Evolutionary conservation across 1,140 invertebrate genomes (phyloP).

Genomic region (Metopolophium dirhodum): DNA sequence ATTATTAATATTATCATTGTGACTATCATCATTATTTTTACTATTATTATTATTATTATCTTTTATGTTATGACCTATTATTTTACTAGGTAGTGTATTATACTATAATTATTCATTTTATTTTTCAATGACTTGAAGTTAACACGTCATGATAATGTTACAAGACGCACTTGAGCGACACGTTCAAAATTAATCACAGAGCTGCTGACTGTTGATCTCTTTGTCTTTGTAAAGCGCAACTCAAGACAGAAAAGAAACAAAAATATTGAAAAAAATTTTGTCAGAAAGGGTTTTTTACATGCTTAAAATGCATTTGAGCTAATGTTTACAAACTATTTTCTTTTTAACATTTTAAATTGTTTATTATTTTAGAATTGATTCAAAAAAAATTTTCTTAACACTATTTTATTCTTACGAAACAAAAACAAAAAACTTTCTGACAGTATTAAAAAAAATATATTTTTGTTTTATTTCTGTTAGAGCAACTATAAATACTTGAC

Average conservation of each 20-base stretch:
- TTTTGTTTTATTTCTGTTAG: background rate
- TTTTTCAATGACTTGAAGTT: background rate
- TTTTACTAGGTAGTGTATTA: background rate
- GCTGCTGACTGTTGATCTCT: background rate
- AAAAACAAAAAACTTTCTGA: background rate
- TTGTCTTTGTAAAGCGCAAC: background rate
- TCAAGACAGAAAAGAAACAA: background rate
- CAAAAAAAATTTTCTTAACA: background rate
- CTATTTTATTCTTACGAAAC: background rate
- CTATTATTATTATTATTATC: slow-evolving; percentile 2
- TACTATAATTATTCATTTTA: background rate
- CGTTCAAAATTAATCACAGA: background rate
- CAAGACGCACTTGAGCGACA: background rate
- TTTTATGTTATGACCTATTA: background rate
- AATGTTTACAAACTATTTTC: background rate
- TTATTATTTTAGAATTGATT: background rate
- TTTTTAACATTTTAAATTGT: background rate
- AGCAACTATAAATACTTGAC: background rate
- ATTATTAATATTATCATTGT: background rate
- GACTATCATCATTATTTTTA: slow-evolving; percentile 13
- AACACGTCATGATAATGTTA: background rate
- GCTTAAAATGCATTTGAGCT: background rate
- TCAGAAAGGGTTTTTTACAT: background rate
- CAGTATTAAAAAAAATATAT: background rate
- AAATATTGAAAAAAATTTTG: background rate